Evolutionary conservation across 2,888 invertebrate genomes (phyloP).

Genomic region (Zygaena filipendulae): DNA sequence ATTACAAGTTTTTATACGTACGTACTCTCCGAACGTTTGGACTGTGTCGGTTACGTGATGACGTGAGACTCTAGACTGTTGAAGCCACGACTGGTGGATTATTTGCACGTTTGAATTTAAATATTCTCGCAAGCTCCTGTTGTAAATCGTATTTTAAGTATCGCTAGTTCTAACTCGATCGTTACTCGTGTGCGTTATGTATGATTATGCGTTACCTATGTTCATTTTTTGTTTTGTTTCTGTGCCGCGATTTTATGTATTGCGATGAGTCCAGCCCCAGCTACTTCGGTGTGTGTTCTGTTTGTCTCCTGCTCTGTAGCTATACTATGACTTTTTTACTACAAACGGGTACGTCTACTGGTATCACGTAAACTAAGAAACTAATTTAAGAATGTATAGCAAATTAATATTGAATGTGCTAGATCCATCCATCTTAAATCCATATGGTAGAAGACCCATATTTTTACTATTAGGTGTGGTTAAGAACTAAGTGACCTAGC

Average conservation of each 20-base stretch:
- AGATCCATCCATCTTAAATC: conserved; percentile 48
- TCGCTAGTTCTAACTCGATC: conserved; percentile 31
- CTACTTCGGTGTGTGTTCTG: no score
- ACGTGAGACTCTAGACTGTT: conserved; percentile 30
- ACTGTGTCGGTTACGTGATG: conserved; percentile 40
- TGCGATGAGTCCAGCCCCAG: no score
- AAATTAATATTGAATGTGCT: conserved; percentile 50
- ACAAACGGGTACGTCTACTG: no score
- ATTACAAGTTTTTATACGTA: conserved; percentile 24
- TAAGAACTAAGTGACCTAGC: no score
- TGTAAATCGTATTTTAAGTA: conserved; percentile 34
- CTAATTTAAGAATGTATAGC: no score
- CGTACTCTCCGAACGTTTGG: conserved; percentile 28
- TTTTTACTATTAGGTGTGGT: no score
- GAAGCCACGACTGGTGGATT: conserved; percentile 33
- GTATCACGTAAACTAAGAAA: no score
- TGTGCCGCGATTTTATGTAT: no score
- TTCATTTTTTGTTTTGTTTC: conserved; percentile 12
- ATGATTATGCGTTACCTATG: no score
- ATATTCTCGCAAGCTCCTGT: conserved; percentile 41
- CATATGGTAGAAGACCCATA: conserved; percentile 41
- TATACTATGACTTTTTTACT: no score
- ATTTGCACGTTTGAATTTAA: conserved; percentile 54
- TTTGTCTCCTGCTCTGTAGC: no score
- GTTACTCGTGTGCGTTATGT: no score